These are phyloP conservation scores for Sarcophaga bullata DNA, from an alignment of 1,140 invertebrate species.

Conservation along the genomic window DNA sequence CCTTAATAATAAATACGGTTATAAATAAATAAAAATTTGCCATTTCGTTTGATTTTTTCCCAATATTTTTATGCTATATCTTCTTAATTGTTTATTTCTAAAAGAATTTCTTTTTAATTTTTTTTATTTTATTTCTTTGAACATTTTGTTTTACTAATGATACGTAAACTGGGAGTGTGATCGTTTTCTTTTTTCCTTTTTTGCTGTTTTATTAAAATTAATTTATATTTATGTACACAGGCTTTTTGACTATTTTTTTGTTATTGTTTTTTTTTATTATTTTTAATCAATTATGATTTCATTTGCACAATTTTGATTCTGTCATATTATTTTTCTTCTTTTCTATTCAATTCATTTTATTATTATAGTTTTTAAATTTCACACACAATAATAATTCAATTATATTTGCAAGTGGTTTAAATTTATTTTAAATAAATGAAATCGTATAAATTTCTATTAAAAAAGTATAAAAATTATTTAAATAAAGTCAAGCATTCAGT, in stretches of 20 bases:
- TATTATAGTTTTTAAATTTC: neutral
- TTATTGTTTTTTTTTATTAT: neutral
- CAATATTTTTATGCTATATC: too few species aligned
- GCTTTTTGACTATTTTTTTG: neutral
- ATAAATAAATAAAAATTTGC: too few species aligned
- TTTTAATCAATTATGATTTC: neutral
- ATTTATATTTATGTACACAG: neutral
- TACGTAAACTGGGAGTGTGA: neutral
- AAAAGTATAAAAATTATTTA: too few species aligned
- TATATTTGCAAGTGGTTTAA: too few species aligned
- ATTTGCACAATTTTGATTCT: neutral
- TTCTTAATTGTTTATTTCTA: too few species aligned
- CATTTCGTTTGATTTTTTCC: too few species aligned
- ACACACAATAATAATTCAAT: neutral
- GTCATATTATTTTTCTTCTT: neutral
- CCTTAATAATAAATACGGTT: too few species aligned
- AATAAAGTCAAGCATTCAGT: too few species aligned
- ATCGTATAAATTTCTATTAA: too few species aligned
- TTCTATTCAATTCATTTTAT: neutral
- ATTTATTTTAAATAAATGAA: too few species aligned
- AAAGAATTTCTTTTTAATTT: too few species aligned
- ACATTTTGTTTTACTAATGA: conserved; percentile 15
- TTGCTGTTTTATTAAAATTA: neutral
- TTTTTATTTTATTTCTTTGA: neutral
- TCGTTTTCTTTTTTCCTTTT: neutral